A percentile compares a stretch with the other conserved stretches of the same genome.
These are phyloP conservation scores for Podilymbus podiceps DNA, from an alignment of 2,113 vertebrate species.

Conservation along the genomic window DNA sequence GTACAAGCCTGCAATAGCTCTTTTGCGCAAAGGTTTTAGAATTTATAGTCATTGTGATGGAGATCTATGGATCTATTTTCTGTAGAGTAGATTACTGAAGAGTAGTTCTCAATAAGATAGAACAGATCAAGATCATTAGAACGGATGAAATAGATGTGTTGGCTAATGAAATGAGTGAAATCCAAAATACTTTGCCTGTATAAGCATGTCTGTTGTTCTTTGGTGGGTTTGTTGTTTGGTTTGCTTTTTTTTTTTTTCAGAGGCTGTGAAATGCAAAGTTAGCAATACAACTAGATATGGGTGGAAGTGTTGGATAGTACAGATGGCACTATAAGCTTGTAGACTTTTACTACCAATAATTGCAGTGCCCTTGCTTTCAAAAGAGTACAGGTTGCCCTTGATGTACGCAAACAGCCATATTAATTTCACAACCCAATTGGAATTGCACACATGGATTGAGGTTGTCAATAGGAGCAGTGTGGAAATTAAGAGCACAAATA, in stretches of 20 bases:
- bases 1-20: background rate
- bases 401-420: conserved; percentile 17
- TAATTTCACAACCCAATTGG: conserved; percentile 55
- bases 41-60: rapidly evolving
- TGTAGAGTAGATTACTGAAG: background rate
- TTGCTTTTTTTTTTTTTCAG: conserved; percentile 35
- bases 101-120: conserved; percentile 3
- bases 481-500: conserved; percentile 4
- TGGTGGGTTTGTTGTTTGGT: background rate
- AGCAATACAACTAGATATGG: conserved; percentile 62
- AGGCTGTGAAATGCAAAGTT: conserved; percentile 69
- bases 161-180: conserved; percentile 66
- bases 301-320: conserved; percentile 60
- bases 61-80: background rate
- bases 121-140: conserved; percentile 45
- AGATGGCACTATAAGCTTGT: conserved; percentile 67
- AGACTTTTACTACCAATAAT: conserved; percentile 67
- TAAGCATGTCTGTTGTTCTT: conserved; percentile 70
- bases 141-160: conserved; percentile 49
- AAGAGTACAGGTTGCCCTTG: conserved; percentile 47
- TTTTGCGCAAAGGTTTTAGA: background rate
- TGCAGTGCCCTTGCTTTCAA: conserved; percentile 56
- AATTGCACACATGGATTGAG: background rate
- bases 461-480: conserved; percentile 16
- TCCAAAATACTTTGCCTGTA: conserved; percentile 68